Evolutionary conservation across 2,797 vertebrate genomes (phyloP), one percentile per base, ranked within the genome.

Genomic region (Picus viridis): DNA sequence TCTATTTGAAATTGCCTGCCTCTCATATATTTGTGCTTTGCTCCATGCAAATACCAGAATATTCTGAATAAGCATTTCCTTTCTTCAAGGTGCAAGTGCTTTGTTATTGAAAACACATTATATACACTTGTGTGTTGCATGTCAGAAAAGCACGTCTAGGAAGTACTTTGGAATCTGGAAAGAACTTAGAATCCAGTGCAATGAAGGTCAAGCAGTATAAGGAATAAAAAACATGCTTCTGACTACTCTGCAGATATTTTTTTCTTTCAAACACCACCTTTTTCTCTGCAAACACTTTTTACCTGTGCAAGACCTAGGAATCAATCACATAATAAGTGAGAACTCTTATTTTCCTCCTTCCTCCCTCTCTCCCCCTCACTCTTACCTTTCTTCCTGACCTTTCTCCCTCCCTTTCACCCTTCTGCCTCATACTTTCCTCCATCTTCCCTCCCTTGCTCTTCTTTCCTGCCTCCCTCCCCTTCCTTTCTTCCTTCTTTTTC

Each of bases 21-120:
- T 63, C 70, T 51, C 56, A 16, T 61, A 30, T 36, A 78, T 74
- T 41, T 49, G 27, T 16, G 13, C 29, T n/a, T 57, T 13, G 63
- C 34, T 43, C 70, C 26, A 53, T 13, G 16, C 51, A 74, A 51
- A 80, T 78, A 53, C 14, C 2, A 17, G 43, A 53, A 80, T 85
- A 61, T 34, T 88, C 59, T 70, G 90, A 94, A 88, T 36, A 92
- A 90, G 32, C 30, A 57, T 43, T 88, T 94, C 32, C 56, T 58
- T 90, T 95, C 71, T 67, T 36, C 89, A 84, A 77, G 26, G 20
- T 29, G 2, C 43, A 56, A 84, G 27, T 24, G 36, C 26, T 91
- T 88, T 89, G 32, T 36, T 82, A 22, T 30, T 89, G 51, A 73
- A 93, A 86, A 69, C 41, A 75, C 6, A 43, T 7, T 41, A 63